Conservation (phyloP, 30 jellyfish, hydroid and myxozoan genomes). For the Cassiopea andromeda region DNA sequence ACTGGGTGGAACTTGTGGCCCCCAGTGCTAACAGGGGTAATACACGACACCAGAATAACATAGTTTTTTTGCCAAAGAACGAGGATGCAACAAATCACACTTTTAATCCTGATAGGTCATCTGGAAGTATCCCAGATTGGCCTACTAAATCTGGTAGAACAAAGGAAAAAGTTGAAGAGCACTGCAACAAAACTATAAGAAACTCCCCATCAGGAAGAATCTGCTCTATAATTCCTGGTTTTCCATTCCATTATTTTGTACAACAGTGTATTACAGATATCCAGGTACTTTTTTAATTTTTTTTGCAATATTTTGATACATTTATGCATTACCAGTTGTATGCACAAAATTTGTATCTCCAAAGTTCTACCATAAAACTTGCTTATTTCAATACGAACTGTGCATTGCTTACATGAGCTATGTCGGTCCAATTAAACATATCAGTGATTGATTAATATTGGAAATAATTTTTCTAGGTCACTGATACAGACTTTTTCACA, state of each 20-base stretch:
- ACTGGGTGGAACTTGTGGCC: conserved; percentile 19
- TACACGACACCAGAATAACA: not conserved
- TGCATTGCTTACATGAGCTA: not conserved
- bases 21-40: conserved; percentile 5
- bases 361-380: not conserved
- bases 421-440: not conserved
- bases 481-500: conserved; percentile 36
- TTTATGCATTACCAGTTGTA: not conserved
- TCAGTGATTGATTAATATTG: not conserved
- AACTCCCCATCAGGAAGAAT: conserved; percentile 42
- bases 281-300: conserved; percentile 6
- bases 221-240: conserved; percentile 22
- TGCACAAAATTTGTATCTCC: not conserved
- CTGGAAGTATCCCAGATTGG: conserved; percentile 18
- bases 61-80: conserved; percentile 13
- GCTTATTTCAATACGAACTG: not conserved
- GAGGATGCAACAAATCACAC: conserved; percentile 15
- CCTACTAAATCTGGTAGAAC: conserved; percentile 48
- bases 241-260: conserved; percentile 1
- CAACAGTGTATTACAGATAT: conserved; percentile 42
- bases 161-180: not conserved
- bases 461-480: not conserved
- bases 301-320: not conserved
- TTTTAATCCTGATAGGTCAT: conserved; percentile 8
- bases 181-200: conserved; percentile 19